Percentiles rank a stretch among this genome's conserved stretches.
phyloP scores from a whole-genome alignment of 2,888 invertebrate species.

The Mimumesa dahlbomi region DNA sequence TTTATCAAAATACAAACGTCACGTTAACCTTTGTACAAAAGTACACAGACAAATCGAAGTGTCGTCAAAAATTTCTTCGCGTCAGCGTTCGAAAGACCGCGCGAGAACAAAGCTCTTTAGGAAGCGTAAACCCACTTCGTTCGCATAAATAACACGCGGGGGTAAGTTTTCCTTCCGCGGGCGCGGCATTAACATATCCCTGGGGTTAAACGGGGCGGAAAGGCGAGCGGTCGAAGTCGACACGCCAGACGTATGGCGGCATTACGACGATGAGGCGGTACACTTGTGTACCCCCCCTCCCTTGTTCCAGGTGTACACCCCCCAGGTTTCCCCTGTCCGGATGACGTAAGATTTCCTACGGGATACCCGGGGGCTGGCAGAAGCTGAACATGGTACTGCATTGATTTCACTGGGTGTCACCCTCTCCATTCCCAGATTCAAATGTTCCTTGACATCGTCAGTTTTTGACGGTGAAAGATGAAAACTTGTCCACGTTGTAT shows the following conservation, averaged over 20 bases:
- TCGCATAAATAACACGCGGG: slow-evolving; percentile 41
- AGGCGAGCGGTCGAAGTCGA: slow-evolving; percentile 24
- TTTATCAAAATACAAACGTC: no score
- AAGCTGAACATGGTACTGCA: slow-evolving; percentile 19
- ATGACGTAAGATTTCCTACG: slow-evolving; percentile 68
- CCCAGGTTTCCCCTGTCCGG: no score
- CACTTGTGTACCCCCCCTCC: slow-evolving; percentile 11
- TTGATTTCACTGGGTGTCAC: no score
- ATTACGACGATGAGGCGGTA: slow-evolving; percentile 50
- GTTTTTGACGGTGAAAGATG: no score
- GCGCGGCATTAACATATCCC: slow-evolving; percentile 50
- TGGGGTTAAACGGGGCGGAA: slow-evolving; percentile 42
- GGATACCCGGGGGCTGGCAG: slow-evolving; percentile 54
- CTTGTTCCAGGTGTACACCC: slow-evolving; percentile 8
- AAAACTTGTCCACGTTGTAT: no score
- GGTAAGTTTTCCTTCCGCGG: slow-evolving; percentile 32
- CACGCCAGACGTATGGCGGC: slow-evolving; percentile 44
- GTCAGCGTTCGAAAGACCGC: no score
- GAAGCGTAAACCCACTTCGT: slow-evolving; percentile 21
- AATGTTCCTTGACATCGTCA: no score
- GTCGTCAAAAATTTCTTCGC: no score
- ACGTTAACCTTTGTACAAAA: no score
- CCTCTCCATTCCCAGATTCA: no score
- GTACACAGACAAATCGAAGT: no score
- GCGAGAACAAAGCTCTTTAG: no score